Evolutionary conservation across 2,113 vertebrate species (phyloP), one percentile per base, ranked within the genome.

Genomic region (Electrona antarctica): DNA sequence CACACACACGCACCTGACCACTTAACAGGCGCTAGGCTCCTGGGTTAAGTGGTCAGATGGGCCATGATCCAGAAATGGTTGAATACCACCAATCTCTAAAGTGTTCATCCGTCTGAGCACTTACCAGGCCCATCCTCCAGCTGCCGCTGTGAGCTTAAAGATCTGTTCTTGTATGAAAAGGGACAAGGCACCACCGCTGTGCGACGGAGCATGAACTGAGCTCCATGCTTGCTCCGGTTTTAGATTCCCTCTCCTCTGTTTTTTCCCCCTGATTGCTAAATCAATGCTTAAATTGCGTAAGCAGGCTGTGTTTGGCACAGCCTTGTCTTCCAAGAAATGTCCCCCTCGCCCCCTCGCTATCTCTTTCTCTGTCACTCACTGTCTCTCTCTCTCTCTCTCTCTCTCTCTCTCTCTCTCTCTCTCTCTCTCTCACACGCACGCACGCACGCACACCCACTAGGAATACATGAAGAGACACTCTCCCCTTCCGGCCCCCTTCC

Each of bases 211-310:
- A 6, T 41, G 3, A 41, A 41, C 3, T 3, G 3, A 41, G 33
- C 33, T 41, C 3, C 33, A 4, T 3, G 33, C 33, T 6, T 3
- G 33, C 45, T 50, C 62, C 21, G 21, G 21, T 63, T 15, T 6
- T 45, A 6, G 52, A 33, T 46, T 61, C 70, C 52, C 59, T 67
- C 71, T 74, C 73, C 81, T 76, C 78, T 10, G 59, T 33, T 28
- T 47, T 13, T 14, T 77, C 82, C 84, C 71, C 82, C 82, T 91
- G 88, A 92, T 91, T 90, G 83, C 90, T 90, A 92, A 93, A 92
- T 92, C 91, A 89, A 89, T 93, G 90, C 85, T 91, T 87, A 91
- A 90, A 92, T 88, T 91, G 89, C 79, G 84, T 85, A 80, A 84
- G 87, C 91, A 87, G 89, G 77, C 79, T 85, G 85, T 92, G 91